Conservation (phyloP, 2,888 invertebrate genomes). For the Pammene aurita region DNA sequence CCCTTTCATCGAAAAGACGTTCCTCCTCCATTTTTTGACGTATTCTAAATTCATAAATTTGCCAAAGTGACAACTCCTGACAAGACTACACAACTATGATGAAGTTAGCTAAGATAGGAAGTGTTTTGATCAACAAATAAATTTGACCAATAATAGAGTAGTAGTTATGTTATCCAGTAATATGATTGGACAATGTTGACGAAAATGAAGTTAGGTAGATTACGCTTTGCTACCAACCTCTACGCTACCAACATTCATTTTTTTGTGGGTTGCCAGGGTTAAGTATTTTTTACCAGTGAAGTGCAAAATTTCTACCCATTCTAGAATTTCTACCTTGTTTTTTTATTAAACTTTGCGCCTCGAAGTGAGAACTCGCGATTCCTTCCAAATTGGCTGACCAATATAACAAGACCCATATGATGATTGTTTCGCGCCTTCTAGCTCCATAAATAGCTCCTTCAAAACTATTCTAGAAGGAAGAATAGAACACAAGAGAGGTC, state of each 20-base stretch:
- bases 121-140: conserved; percentile 31
- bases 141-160: conserved; percentile 9
- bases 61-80: conserved; percentile 47
- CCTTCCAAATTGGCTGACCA: too few species aligned
- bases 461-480: too few species aligned
- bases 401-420: too few species aligned
- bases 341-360: too few species aligned
- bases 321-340: too few species aligned
- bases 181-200: conserved; percentile 7
- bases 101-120: conserved; percentile 48
- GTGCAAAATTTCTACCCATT: too few species aligned
- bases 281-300: conserved; percentile 1
- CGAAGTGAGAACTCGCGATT: too few species aligned
- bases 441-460: too few species aligned
- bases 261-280: background rate
- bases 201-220: background rate
- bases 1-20: conserved; percentile 91
- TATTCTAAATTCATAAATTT: conserved; percentile 57
- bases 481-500: too few species aligned
- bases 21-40: conserved; percentile 87
- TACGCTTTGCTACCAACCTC: background rate
- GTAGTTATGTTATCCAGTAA: background rate
- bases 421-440: too few species aligned
- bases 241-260: background rate
- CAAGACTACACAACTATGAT: conserved; percentile 42